Conservation (phyloP, 2,113 vertebrate species). For the Heteronetta atricapilla region DNA sequence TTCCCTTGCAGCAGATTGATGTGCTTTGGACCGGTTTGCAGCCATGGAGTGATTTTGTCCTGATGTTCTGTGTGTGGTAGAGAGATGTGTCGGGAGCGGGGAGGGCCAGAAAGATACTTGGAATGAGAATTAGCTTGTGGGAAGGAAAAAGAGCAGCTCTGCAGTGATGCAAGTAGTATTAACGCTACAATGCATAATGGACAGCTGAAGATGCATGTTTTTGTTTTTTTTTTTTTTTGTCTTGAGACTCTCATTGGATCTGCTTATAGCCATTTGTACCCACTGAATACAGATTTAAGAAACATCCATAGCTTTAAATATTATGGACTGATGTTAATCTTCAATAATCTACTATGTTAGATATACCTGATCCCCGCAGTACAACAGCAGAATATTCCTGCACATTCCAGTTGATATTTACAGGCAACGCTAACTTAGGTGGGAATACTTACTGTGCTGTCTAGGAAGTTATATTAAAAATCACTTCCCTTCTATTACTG, state of each 20-base stretch:
- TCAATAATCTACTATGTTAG: not conserved
- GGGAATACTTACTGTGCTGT: not conserved
- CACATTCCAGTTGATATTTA: not conserved
- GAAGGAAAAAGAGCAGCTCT: constrained; percentile 14
- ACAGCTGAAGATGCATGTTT: not conserved
- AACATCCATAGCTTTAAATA: not conserved
- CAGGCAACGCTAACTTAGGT: not conserved
- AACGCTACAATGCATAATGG: constrained; percentile 1
- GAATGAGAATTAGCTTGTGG: constrained; percentile 14
- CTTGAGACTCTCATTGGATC: not conserved
- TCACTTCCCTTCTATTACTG: not conserved
- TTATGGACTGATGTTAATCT: not conserved
- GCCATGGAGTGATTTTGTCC: constrained; percentile 52
- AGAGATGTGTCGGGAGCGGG: not conserved
- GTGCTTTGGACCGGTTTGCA: constrained; percentile 31
- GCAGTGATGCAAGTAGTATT: not conserved
- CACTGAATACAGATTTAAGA: not conserved
- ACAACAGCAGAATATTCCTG: not conserved
- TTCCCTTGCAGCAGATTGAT: constrained; percentile 22
- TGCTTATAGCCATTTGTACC: not conserved
- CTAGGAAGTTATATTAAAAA: not conserved
- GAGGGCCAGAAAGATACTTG: not conserved
- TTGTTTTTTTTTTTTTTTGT: not conserved
- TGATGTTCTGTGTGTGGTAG: constrained; percentile 37
- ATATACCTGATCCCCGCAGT: not conserved